Conservation (phyloP, 35 echinoderm and acorn worm genomes). For the Ptychodera flava region DNA sequence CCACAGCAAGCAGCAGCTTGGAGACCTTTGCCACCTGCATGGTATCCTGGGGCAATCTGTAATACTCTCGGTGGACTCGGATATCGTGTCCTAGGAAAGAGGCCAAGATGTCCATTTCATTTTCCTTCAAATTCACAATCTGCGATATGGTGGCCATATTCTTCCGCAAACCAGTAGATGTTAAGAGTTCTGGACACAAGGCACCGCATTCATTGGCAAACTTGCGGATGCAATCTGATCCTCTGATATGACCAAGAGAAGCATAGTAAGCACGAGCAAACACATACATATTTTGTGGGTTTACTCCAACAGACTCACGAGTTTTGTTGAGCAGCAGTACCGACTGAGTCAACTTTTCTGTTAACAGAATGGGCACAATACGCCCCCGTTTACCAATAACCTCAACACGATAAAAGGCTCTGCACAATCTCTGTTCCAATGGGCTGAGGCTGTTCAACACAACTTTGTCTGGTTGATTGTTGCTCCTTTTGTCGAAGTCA, state of each 20-base stretch:
- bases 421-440: constrained; percentile 48
- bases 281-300: constrained; percentile 39
- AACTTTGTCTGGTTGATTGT: constrained; percentile 5
- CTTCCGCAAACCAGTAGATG: constrained; percentile 28
- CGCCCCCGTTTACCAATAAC: constrained; percentile 52
- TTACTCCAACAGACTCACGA: constrained; percentile 19
- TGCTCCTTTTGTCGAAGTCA: constrained; percentile 32
- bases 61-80: constrained; percentile 44
- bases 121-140: constrained; percentile 29
- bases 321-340: constrained; percentile 25
- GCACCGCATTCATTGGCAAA: constrained; percentile 37
- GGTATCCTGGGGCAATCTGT: constrained; percentile 51
- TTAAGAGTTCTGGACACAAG: constrained; percentile 34
- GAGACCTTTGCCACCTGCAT: constrained; percentile 46
- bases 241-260: constrained; percentile 49
- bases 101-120: constrained; percentile 50
- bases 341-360: constrained; percentile 39
- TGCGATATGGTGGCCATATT: constrained; percentile 56
- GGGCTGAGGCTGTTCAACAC: constrained; percentile 16
- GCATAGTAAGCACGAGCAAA: constrained; percentile 37
- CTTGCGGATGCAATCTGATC: constrained; percentile 42
- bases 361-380: constrained; percentile 49
- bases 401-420: constrained; percentile 38
- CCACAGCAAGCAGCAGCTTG: constrained; percentile 27
- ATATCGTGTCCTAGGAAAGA: constrained; percentile 45